These are phyloP conservation scores for Chrysomela aeneicollis DNA, from an alignment of 2,888 invertebrate species.

Conservation along the genomic window DNA sequence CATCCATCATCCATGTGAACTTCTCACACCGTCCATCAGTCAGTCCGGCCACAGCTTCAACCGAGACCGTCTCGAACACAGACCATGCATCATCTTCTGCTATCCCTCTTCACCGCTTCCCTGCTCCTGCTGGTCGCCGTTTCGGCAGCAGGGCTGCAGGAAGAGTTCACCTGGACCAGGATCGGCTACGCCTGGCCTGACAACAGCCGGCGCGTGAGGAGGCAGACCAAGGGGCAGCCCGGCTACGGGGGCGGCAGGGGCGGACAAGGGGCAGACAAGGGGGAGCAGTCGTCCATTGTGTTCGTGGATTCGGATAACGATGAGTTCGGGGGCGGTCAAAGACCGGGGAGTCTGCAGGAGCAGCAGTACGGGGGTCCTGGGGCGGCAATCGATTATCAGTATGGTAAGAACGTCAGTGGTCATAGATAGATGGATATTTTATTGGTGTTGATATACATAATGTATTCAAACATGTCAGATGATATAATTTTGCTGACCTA, in stretches of 20 bases:
- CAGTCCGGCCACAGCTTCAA: too few species aligned
- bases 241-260: slow-evolving; percentile 14
- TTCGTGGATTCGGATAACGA: slow-evolving; percentile 11
- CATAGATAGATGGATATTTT: neutral
- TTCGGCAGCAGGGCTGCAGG: slow-evolving; percentile 49
- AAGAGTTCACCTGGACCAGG: slow-evolving; percentile 59
- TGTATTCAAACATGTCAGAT: too few species aligned
- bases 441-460: too few species aligned
- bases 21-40: neutral
- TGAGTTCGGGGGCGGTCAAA: neutral
- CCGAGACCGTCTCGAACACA: too few species aligned
- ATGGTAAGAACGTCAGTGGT: slow-evolving; percentile 24
- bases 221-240: slow-evolving; percentile 16
- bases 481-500: too few species aligned
- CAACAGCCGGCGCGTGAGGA: slow-evolving; percentile 13
- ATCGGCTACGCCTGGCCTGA: slow-evolving; percentile 51
- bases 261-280: neutral
- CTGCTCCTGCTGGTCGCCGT: slow-evolving; percentile 24
- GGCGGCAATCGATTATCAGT: slow-evolving; percentile 33
- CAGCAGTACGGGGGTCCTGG: neutral
- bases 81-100: slow-evolving; percentile 19
- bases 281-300: neutral
- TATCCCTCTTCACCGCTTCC: slow-evolving; percentile 14
- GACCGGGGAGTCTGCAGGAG: neutral
- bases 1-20: too few species aligned